A percentile compares a stretch with the other conserved stretches of the same genome.
Conservation (phyloP, 2,797 vertebrate species). For the Synanceia verrucosa region DNA sequence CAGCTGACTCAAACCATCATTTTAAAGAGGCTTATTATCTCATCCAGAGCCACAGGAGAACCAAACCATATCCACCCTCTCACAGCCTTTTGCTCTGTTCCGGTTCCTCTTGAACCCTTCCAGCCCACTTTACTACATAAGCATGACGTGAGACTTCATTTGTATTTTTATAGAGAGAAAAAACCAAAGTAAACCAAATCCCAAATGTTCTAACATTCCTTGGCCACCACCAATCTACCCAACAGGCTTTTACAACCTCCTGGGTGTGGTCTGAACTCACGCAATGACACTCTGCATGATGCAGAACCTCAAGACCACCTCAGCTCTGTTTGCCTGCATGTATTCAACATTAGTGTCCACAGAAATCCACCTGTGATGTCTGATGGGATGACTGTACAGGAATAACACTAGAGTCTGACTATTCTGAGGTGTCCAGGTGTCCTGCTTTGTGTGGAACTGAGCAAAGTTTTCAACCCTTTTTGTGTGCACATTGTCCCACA, state of each 20-base stretch:
- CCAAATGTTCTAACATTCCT: conserved; percentile 65
- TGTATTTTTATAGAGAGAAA: conserved; percentile 69
- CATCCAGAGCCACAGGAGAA: not conserved
- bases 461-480: too few relatives aligned
- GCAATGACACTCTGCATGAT: conserved; percentile 37
- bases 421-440: not conserved
- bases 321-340: not conserved
- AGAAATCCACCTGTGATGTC: not conserved
- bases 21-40: not conserved
- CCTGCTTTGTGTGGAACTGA: too few relatives aligned
- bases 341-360: not conserved
- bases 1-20: not conserved
- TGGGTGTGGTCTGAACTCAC: conserved; percentile 59
- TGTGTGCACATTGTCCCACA: too few relatives aligned
- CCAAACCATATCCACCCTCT: not conserved
- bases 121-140: conserved; percentile 61
- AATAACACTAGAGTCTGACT: not conserved
- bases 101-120: conserved; percentile 15
- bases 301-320: not conserved
- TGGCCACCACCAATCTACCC: conserved; percentile 57
- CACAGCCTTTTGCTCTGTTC: not conserved
- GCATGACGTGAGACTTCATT: conserved; percentile 68
- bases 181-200: conserved; percentile 63
- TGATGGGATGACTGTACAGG: not conserved
- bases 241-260: conserved; percentile 53